phyloP scores from a whole-genome alignment of 1,140 invertebrate genomes.

The Drosophila tsacasi region DNA sequence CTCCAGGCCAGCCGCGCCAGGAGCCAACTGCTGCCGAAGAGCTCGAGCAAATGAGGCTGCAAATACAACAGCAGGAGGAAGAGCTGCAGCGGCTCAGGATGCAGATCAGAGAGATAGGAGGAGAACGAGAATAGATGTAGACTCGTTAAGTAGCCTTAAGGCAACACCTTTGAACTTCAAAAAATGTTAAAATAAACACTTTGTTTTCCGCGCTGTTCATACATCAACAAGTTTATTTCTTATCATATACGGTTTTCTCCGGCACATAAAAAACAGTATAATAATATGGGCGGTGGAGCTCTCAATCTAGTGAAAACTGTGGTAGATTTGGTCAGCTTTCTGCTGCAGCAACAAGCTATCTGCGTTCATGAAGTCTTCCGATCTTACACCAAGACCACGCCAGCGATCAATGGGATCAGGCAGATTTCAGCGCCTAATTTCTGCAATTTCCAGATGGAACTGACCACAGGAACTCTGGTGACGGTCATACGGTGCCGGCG shows the following conservation, averaged over 20 bases:
- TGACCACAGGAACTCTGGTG: constrained; percentile 92
- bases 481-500: constrained; percentile 86
- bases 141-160: constrained; percentile 53
- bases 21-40: too few species aligned
- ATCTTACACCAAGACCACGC: constrained; percentile 95
- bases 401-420: constrained; percentile 95
- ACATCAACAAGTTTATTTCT: constrained; percentile 54
- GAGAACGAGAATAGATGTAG: constrained; percentile 47
- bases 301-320: constrained; percentile 97
- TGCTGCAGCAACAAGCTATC: constrained; percentile 92
- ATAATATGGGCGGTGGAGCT: constrained; percentile 99
- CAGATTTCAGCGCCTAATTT: constrained; percentile 98
- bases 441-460: constrained; percentile 97
- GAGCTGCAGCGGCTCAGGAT: too few species aligned
- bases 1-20: too few species aligned
- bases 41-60: too few species aligned
- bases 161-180: constrained; percentile 31
- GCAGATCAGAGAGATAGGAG: too few species aligned
- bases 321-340: constrained; percentile 95
- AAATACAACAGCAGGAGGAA: too few species aligned
- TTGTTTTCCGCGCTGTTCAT: constrained; percentile 52
- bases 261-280: too few species aligned
- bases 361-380: constrained; percentile 95
- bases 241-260: constrained; percentile 11
- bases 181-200: constrained; percentile 41